Percentiles rank a stretch among this genome's conserved stretches.
These are phyloP conservation scores for Dolichomitus sp. DNA, from an alignment of 2,888 invertebrate species.

Conservation along the genomic window DNA sequence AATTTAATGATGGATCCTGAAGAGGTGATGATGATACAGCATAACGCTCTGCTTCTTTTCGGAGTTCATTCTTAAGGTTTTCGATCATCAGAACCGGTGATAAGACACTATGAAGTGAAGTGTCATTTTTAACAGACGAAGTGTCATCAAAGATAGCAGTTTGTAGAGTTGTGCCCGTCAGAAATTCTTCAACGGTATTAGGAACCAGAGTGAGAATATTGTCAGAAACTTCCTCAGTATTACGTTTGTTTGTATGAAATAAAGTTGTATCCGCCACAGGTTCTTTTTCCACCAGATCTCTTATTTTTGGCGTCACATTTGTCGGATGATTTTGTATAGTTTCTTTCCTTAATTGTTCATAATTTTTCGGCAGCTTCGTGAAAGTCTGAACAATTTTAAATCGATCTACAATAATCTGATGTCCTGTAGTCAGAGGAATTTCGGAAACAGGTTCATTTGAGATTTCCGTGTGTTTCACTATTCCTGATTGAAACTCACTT, in stretches of 20 bases:
- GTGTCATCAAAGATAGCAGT: neutral
- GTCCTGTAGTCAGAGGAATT: conserved; percentile 34
- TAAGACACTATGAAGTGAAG: neutral
- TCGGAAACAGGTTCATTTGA: conserved; percentile 34
- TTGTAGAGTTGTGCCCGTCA: neutral
- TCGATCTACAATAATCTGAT: conserved; percentile 37
- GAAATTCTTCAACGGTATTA: conserved; percentile 4
- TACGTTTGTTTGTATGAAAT: neutral
- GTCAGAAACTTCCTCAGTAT: neutral
- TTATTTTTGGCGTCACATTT: conserved; percentile 8
- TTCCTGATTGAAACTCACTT: neutral
- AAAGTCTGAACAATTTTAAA: conserved; percentile 36
- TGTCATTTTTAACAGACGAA: neutral
- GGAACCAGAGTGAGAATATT: conserved; percentile 8
- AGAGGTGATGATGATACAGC: neutral
- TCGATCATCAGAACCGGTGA: conserved; percentile 39
- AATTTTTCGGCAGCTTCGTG: conserved; percentile 1
- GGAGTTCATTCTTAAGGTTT: conserved; percentile 55
- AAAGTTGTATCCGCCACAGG: neutral
- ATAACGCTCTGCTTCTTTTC: conserved; percentile 32
- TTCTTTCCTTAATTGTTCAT: neutral
- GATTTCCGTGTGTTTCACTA: conserved; percentile 33
- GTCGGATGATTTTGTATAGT: neutral
- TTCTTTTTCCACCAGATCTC: neutral
- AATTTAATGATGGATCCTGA: neutral